These are phyloP conservation scores for Crocuta crocuta DNA, from an alignment of 2,113 vertebrate genomes.

Conservation along the genomic window DNA sequence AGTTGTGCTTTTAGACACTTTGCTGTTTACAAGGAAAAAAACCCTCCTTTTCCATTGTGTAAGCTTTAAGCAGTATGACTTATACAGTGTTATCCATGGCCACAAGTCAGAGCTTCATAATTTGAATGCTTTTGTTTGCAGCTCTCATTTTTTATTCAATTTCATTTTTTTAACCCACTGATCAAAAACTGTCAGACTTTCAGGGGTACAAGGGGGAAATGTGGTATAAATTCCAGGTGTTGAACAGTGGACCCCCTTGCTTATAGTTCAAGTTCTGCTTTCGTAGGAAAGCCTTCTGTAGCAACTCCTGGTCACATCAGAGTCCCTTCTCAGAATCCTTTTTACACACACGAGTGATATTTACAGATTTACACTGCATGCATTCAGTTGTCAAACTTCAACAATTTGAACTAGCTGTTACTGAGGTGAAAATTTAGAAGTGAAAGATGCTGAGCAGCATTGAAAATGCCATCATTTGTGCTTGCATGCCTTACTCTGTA, in stretches of 20 bases:
- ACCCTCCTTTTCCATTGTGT: not conserved
- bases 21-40: not conserved
- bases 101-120: not conserved
- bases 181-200: not conserved
- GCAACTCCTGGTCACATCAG: not conserved
- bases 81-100: not conserved
- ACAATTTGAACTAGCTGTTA: not conserved
- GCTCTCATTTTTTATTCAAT: not conserved
- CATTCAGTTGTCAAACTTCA: not conserved
- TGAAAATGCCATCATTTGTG: not conserved
- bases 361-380: not conserved
- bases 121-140: not conserved
- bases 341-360: not conserved
- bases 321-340: not conserved
- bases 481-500: not conserved
- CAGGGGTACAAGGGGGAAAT: not conserved
- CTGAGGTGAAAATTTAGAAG: not conserved
- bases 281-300: not conserved
- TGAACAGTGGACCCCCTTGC: not conserved
- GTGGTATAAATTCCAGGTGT: not conserved
- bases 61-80: not conserved
- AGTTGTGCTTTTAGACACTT: slow-evolving; percentile 21
- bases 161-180: not conserved
- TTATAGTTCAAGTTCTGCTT: not conserved
- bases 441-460: not conserved